A percentile compares a stretch with the other conserved stretches of the same genome.
These are phyloP conservation scores for Liolophura sinensis DNA, from an alignment of 1,140 invertebrate species.

Conservation along the genomic window DNA sequence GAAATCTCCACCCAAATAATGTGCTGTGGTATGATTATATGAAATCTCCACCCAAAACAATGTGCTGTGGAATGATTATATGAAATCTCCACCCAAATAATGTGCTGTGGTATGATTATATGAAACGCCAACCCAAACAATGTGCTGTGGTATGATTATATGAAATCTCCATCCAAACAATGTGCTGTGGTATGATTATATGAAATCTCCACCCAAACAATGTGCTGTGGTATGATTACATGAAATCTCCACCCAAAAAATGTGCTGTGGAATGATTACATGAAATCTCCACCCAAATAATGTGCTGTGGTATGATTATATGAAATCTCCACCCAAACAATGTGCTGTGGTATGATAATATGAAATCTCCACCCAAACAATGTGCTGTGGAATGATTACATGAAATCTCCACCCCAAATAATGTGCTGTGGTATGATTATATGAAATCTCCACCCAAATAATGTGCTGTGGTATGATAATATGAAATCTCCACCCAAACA, in stretches of 20 bases:
- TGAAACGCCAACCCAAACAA: no score
- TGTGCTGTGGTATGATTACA: neutral
- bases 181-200: neutral
- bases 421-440: no score
- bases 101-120: neutral
- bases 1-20: no score
- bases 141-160: neutral
- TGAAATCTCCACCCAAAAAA: no score
- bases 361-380: no score
- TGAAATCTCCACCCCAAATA: slow-evolving; percentile 24
- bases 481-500: slow-evolving; percentile 24
- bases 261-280: neutral
- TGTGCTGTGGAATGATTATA: neutral
- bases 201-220: no score
- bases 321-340: no score
- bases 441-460: slow-evolving; percentile 24
- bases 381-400: neutral
- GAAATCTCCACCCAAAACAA: no score
- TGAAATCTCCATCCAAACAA: no score
- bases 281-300: no score
- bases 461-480: no score
- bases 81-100: no score
- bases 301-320: neutral
- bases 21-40: neutral
- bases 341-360: neutral